Base-by-base conservation (phyloP, 92 coral and sea anemone genomes). In the Nematostella vectensis region DNA sequence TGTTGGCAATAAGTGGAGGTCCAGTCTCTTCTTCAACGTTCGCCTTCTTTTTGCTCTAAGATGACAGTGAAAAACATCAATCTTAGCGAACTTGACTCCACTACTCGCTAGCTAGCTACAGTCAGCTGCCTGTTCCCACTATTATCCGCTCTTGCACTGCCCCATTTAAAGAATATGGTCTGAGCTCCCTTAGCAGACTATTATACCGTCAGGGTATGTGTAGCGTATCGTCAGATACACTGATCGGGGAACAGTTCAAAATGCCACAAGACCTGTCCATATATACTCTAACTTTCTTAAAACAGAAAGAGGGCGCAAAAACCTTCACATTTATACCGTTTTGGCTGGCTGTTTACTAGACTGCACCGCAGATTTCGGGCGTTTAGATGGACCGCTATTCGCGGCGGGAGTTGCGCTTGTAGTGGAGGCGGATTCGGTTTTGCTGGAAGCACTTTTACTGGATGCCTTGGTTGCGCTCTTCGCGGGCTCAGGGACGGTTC, bases 401-500 rank as follows among this genome's bases (percentile, higher is more conserved):
- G 79, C 52, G 13, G 54, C 48, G 2, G 79, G 55, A 15, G 66
- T 17, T 17, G 71, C 53, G 8, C 68, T 54, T 45, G 59, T 29
- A 11, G 25, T 48, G 3, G 63, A 15, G 2, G 74, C 33, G 12
- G 81, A 31, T 4, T 79, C 39, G 31, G 83, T 47, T 62, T 86
- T 86, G 38, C 61, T 54, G 4, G 81, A 48, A 3, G 78, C 74
- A 50, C 62, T 76, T 40, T 74, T 55, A 11, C 58, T 62, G 0
- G 78, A 47, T n/a, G 51, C 18, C 51, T 45, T 69, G 48, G 31
- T 27, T 11, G 63, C 27, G 39, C 31, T 36, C 48, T 66, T 66
- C 10, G 45, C 48, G n/a, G 86, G 80, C 25, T 89, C 85, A 17
- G 97, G 88, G 0, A 82, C 77, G 0, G 88, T 74, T 2, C 81